Evolutionary conservation across 2,113 vertebrate species (phyloP).

Genomic region (Ceuthmochares aereus): DNA sequence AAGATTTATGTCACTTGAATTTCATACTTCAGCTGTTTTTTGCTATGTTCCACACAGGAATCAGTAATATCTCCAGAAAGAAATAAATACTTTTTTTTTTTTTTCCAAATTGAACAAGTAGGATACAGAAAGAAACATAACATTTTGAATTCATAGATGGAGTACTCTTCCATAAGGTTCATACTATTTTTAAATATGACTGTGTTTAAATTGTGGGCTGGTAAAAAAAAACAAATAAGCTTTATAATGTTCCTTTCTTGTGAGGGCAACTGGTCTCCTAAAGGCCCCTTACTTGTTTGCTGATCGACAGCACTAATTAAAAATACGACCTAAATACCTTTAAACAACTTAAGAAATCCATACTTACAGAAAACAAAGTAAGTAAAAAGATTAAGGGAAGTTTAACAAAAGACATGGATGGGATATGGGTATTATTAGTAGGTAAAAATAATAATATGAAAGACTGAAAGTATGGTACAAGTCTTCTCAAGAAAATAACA

Average conservation of each 20-base stretch:
- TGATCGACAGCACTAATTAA: neutral
- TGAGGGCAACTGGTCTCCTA: neutral
- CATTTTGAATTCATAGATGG: neutral
- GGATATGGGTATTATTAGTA: neutral
- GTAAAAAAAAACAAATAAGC: neutral
- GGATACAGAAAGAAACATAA: neutral
- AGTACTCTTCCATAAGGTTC: neutral
- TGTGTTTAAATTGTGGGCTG: neutral
- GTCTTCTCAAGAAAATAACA: conserved; percentile 26
- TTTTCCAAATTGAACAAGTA: neutral
- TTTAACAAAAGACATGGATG: neutral
- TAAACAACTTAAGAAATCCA: neutral
- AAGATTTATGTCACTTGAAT: neutral
- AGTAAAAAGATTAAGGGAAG: neutral
- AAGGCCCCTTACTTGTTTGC: neutral
- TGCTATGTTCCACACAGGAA: neutral
- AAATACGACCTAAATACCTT: neutral
- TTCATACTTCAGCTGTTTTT: neutral
- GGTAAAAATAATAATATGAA: neutral
- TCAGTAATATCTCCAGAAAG: neutral
- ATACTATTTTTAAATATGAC: neutral
- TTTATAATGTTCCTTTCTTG: neutral
- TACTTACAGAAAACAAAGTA: neutral
- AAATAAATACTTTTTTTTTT: neutral
- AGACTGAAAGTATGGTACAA: neutral